Base-by-base conservation (phyloP, 2,797 vertebrate genomes). In the Pangasius djambal region DNA sequence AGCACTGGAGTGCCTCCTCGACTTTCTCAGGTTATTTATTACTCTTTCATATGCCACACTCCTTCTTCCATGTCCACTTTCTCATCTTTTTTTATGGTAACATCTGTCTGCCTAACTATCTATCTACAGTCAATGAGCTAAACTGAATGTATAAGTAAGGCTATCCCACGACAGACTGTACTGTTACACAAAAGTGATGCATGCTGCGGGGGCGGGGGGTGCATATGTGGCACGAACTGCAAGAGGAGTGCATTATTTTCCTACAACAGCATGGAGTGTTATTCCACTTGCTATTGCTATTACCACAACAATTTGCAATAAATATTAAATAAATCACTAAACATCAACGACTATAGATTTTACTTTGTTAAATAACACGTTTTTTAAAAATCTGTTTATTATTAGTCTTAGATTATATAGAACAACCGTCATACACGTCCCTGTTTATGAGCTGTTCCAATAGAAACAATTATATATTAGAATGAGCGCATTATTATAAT, bases 1-100 rank as follows among this genome's bases (percentile, higher is more conserved):
- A 92, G 72, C 57, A 1, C 88, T 69, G 88, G 72, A 52, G 15
- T 72, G 15, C 7, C 79, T 0, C 85, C 93, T 0, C 88, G 55
- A 86, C 57, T 83, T 70, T 75, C 93, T 67, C 93, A 95, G 95
- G 95, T 96, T 87, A 90, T 86, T 65, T 87, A 91, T 25, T 65
- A 59, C n/a, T 57, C 70, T 85, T 86, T 88, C n/a, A 86, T 55
- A 75, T 6, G 18, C 22, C 74, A 31, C 37, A 13, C 31, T 44
- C 37, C 3, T 59, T 22, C 59, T 50, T n/a, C 44, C 50, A 44
- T n/a, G 44, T 88, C 59, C 55, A 44, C 5, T 37, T 69, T 55
- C 86, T 70, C 31, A 31, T 50, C 2, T 74, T 44, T 10, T 44
- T 74, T 70, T 70, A 16, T 34, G 31, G 5, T 65, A n/a, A 65